Base-by-base conservation (phyloP, 2,888 invertebrate genomes). In the Apamea epomidion region DNA sequence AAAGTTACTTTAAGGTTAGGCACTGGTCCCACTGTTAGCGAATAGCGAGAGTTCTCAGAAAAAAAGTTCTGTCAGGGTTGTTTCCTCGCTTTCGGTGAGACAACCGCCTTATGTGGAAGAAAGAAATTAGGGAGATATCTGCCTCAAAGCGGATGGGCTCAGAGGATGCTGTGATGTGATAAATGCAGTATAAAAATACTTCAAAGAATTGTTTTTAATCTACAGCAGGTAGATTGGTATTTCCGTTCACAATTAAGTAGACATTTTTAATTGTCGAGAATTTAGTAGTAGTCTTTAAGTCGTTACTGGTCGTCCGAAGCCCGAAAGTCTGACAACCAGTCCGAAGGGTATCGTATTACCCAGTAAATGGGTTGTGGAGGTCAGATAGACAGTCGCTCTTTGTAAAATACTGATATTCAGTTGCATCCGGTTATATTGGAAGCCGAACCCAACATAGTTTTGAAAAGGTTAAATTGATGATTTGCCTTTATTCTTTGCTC, bases 91-190 rank as follows among this genome's bases (percentile, higher is more conserved):
- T 62, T 62, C 29, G 2, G 29, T 54, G 62, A 29, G n/a, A 32
- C 68, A 25, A 45, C 16, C 2, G 32, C 45, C n/a, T 70, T 67
- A 67, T 18, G 51, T 78, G 60, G 67, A 62, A 84, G 51, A 79
- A 84, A 58, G 16, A 25, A 54, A 79, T 84, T 82, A 71, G 18
- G 25, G 62, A 82, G 68, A 45, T 45, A 48, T 79, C 37, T 69
- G n/a, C 37, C 45, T 68, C 45, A 45, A 60, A 84, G 42, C 54
- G 67, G 67, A 83, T 71, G 78, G 10, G 32, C 64, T 83, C 14
- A 29, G 2, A 78, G 54, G 45, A 82, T 54, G 71, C 68, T 42
- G 60, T 54, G 12, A 42, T 60, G n/a, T 18, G 42, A 68, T 71
- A 60, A 68, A 54, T 48, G 21, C 45, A 18, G 77, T n/a, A 54